Base-by-base conservation (phyloP, 2,113 vertebrate species). In the Scophthalmus maximus region DNA sequence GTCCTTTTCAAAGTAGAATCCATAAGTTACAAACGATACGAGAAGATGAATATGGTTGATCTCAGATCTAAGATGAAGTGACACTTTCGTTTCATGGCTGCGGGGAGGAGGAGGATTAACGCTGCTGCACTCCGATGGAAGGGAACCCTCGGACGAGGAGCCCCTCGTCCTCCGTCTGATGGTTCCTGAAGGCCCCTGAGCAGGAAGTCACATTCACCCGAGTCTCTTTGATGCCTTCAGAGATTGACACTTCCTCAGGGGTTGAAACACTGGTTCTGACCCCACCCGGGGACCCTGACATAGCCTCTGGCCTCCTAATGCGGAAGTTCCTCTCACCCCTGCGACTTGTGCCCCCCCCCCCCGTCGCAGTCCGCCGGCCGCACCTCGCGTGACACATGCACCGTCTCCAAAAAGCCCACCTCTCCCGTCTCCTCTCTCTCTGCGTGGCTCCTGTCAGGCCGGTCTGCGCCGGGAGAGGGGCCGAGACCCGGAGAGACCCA, bases 381-480 rank as follows among this genome's bases (percentile, higher is more conserved):
- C 78, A 78, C 81, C 80, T 87, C 75, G 3, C 52, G 60, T 61
- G 73, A 85, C 63, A 75, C 44, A 83, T 73, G 56, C 77, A 77
- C 30, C 8, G 69, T 79, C 77, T 38, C 52, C 65, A 62, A 67
- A 36, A n/a, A n/a, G n/a, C n/a, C 63, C 78, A 62, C 72, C 68
- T 68, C 76, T 63, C 50, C 69, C 23, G 2, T 53, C 72, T 53
- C 68, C 81, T 85, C 58, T 76, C 81, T 85, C 58, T 76, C 77
- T 69, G 76, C 83, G 73, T 75, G 67, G 80, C 90, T 85, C 79
- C 89, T 92, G 92, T 93, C 83, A 93, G 81, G 55, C 62, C n/a
- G 3, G 30, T 68, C 73, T 64, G 73, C 46, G 63, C 70, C 44
- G 76, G 76, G 86, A 81, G 88, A 87, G 58, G n/a, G 66, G 71